phyloP scores from a whole-genome alignment of 64 coral and sea anemone genomes.

The Astreopora myriophthalma region DNA sequence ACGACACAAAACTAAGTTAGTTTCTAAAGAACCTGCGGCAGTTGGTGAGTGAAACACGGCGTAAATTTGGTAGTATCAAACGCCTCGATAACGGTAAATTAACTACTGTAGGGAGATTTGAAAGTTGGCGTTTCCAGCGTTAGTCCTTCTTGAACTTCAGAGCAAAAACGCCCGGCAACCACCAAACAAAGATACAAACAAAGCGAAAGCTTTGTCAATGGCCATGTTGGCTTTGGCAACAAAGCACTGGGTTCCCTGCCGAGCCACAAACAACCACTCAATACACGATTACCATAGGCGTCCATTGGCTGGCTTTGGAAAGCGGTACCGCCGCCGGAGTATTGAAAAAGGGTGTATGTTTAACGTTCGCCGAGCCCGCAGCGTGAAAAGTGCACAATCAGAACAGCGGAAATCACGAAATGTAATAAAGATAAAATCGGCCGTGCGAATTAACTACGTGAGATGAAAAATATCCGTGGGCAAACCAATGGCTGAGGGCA shows the following conservation, averaged over 20 bases:
- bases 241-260: neutral
- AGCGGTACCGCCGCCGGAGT: neutral
- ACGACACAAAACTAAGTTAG: conserved; percentile 36
- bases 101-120: no score
- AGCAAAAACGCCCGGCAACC: neutral
- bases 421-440: conserved; percentile 28
- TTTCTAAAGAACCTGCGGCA: no score
- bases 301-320: neutral
- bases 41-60: no score
- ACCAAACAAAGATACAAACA: neutral
- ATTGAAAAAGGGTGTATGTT: no score
- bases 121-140: no score
- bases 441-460: neutral
- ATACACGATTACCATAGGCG: neutral
- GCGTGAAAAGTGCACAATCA: neutral
- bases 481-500: no score
- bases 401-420: no score
- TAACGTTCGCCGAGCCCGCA: neutral
- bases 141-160: no score
- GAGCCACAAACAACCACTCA: conserved; percentile 6
- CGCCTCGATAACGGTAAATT: no score
- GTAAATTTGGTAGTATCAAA: no score
- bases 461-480: neutral
- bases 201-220: neutral
- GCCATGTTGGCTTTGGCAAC: neutral